Conservation (phyloP, 1,140 invertebrate species). For the Bombus soroeensis region DNA sequence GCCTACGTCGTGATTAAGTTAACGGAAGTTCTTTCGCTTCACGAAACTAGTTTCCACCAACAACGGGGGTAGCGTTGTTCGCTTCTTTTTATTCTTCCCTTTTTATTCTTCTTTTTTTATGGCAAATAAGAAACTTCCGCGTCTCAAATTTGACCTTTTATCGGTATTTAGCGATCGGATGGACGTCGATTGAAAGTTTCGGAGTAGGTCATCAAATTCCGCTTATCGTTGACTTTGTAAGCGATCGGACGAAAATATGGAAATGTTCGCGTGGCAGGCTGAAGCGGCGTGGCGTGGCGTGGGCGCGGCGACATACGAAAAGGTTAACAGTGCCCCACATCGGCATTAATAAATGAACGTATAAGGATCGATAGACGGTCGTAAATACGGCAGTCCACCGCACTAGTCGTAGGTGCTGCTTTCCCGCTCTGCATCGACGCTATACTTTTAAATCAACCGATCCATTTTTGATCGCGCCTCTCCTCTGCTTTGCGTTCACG, state of each 20-base stretch:
- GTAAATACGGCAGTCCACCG: slow-evolving; percentile 25
- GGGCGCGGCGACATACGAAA: slow-evolving; percentile 46
- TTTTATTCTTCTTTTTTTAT: no score
- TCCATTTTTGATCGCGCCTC: slow-evolving; percentile 28
- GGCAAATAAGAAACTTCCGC: no score
- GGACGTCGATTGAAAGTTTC: not conserved
- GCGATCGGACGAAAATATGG: not conserved
- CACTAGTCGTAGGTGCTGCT: not conserved
- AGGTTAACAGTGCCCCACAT: slow-evolving; percentile 60
- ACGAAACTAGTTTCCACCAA: no score
- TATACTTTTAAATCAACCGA: slow-evolving; percentile 27
- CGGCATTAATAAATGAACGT: slow-evolving; percentile 61
- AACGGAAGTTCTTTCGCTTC: not conserved
- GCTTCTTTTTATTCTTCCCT: no score
- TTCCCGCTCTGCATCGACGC: not conserved
- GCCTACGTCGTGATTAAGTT: not conserved
- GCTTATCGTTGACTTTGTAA: not conserved
- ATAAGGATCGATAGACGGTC: slow-evolving; percentile 54
- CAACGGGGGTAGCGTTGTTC: no score
- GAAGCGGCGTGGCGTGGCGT: not conserved
- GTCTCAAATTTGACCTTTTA: no score
- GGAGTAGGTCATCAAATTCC: not conserved
- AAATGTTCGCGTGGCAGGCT: not conserved
- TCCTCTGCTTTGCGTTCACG: not conserved
- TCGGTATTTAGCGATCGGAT: no score